Percentiles rank a stretch among this genome's conserved stretches.
These are phyloP conservation scores for Camelus dromedarius DNA, from an alignment of 2,113 vertebrate species.

Conservation along the genomic window DNA sequence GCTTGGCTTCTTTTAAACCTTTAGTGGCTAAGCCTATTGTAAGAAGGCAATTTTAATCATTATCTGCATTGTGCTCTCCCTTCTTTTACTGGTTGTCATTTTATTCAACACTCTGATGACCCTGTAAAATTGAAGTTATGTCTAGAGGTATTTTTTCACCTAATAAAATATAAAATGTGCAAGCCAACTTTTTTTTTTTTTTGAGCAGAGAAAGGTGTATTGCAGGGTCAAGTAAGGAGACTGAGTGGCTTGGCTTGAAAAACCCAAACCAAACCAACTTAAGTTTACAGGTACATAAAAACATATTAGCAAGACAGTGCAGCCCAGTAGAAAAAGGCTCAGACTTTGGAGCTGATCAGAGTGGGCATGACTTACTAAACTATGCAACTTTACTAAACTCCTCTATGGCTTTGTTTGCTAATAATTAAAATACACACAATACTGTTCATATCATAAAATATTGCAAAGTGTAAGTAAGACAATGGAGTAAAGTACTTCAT, in stretches of 20 bases:
- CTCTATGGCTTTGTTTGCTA: background rate
- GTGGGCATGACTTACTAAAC: background rate
- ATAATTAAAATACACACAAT: background rate
- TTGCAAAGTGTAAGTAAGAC: background rate
- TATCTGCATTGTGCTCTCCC: background rate
- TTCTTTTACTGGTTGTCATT: background rate
- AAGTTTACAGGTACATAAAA: conserved; percentile 24
- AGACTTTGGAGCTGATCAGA: background rate
- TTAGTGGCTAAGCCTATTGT: background rate
- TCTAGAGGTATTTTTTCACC: conserved; percentile 27
- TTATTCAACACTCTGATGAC: conserved; percentile 14
- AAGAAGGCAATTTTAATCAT: background rate
- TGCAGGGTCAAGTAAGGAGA: too few species aligned
- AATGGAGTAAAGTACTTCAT: background rate
- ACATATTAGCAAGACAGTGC: background rate
- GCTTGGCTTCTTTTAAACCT: background rate
- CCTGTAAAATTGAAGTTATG: background rate
- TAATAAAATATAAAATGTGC: conserved; percentile 5
- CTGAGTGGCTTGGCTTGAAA: too few species aligned
- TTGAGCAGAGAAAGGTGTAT: too few species aligned
- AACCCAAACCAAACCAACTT: background rate
- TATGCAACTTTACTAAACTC: background rate
- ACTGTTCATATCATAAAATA: background rate
- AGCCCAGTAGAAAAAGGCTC: background rate
- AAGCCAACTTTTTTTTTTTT: background rate